Base-by-base conservation (phyloP, 1,140 invertebrate species). In the Drosophila tropicalis region DNA sequence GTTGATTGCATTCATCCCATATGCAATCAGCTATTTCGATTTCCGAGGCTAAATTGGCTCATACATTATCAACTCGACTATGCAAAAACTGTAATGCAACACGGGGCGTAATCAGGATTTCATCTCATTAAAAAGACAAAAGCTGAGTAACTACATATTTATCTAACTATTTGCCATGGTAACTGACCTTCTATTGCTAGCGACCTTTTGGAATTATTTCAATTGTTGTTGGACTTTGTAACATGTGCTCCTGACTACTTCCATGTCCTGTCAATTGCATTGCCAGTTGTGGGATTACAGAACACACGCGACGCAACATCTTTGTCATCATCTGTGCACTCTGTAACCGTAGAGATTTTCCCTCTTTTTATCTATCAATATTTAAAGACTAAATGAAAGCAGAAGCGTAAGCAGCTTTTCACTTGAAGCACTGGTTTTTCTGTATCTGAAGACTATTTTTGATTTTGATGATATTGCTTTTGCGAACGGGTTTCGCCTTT, bases 401-500 rank as follows among this genome's bases (percentile, higher is more conserved):
- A 47, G 40, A 36, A 62, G 39, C 34, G 40, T 62, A 36, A 69
- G 72, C 22, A 54, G 40, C 69, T 73, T 79, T 80, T 82, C 73
- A 79, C 70, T 81, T 72, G 36, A 47, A 22, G 44, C 44, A 15
- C 19, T 51, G 44, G 41, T n/a, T 44, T 44, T 15, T 12, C 41
- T 5, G 4, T 39, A 13, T 44, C 3, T 1, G 25, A 12, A 29
- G 15, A 56, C 51, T 9, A 51, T 51, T 51, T 77, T 76, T 57
- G 61, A 66, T 77, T 69, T 51, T 39, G 15, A 47, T 9, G 44
- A 55, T 51, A 22, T 39, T 32, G 47, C n/a, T 36, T 17, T 13
- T 41, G 32, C 13, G 47, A 70, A 82, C 79, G 69, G 73, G 83
- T 86, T 86, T 81, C 13, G 7, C 22, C 17, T 58, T 39, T 47